A percentile compares a stretch with the other conserved stretches of the same genome.
Conservation (phyloP, 2,113 vertebrate genomes). For the Lepus timidus region DNA sequence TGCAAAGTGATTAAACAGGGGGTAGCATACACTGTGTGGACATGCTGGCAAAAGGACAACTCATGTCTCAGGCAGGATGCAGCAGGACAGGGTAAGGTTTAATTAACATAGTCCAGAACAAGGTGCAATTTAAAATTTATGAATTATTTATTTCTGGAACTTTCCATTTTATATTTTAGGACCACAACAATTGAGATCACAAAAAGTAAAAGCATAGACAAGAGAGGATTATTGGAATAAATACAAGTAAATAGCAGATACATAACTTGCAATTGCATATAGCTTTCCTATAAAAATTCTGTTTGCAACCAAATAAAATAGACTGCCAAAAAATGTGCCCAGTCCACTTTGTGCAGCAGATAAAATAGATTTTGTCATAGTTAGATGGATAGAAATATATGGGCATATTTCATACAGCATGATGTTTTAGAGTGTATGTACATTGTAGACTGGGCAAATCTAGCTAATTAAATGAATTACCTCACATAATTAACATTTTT, state of each 20-base stretch:
- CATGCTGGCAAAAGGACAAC: no score
- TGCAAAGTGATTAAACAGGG: not conserved
- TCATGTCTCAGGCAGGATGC: not conserved
- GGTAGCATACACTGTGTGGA: not conserved
- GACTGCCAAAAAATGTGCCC: not conserved
- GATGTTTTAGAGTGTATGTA: not conserved
- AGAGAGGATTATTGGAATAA: not conserved
- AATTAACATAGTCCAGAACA: not conserved
- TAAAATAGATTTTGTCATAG: not conserved
- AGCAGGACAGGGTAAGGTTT: not conserved
- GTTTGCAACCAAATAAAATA: not conserved
- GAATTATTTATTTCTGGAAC: not conserved
- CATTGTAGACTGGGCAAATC: not conserved
- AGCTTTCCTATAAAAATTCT: not conserved
- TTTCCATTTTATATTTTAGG: not conserved
- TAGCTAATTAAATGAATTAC: not conserved
- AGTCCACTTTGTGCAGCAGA: not conserved
- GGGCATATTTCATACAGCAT: not conserved
- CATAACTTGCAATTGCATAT: constrained; percentile 47
- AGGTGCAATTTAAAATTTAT: not conserved
- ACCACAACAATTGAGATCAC: not conserved
- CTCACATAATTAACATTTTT: not conserved
- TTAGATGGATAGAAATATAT: not conserved
- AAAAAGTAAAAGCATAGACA: not conserved
- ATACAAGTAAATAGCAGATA: not conserved